Evolutionary conservation across 2,888 invertebrate species (phyloP).

Genomic region (Calephelis perditalis): DNA sequence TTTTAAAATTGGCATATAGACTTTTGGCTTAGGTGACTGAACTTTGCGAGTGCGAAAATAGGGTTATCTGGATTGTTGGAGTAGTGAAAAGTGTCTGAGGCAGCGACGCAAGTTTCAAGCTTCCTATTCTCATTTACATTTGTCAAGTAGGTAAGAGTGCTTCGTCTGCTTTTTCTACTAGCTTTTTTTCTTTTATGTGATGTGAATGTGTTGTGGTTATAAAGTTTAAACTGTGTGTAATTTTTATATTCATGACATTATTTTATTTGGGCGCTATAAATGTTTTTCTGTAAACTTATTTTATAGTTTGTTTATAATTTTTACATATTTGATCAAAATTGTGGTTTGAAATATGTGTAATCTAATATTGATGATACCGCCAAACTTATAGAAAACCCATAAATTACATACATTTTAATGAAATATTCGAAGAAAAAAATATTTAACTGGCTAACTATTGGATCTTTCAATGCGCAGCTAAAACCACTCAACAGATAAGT

Average conservation of each 20-base stretch:
- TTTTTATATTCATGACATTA: neutral
- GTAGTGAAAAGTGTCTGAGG: conserved; percentile 50
- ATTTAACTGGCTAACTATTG: no score
- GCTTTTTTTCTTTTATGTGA: conserved; percentile 40
- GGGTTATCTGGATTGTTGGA: conserved; percentile 62
- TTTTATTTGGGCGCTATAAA: neutral
- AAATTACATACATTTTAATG: no score
- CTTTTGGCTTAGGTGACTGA: conserved; percentile 33
- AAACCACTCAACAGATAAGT: no score
- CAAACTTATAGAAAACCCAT: no score
- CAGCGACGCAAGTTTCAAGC: conserved; percentile 42
- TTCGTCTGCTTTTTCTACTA: conserved; percentile 54
- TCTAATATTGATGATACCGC: no score
- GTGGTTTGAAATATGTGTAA: no score
- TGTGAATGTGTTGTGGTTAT: conserved; percentile 8
- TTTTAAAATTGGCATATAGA: conserved; percentile 17
- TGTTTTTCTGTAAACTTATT: neutral
- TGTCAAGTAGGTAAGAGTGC: conserved; percentile 61
- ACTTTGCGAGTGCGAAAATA: conserved; percentile 44
- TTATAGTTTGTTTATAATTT: neutral
- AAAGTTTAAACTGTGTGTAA: neutral
- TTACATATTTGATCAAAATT: no score
- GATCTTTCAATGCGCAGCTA: no score
- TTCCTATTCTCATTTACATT: conserved; percentile 61
- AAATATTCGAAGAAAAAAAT: no score